Evolutionary conservation across 1,140 invertebrate genomes (phyloP), one percentile per base, ranked within the genome.

Genomic region (Psilanteris sp.): DNA sequence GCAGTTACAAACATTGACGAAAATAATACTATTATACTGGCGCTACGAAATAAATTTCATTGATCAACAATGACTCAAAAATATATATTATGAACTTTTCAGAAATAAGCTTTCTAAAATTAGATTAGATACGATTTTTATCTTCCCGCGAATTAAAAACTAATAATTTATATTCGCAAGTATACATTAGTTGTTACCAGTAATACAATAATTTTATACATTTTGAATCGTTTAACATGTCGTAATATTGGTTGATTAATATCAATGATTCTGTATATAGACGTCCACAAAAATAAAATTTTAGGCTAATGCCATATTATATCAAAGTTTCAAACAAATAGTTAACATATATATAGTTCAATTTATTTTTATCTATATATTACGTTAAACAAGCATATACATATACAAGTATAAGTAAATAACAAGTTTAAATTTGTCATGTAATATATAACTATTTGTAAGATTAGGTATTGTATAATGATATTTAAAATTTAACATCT

Each of bases 61-160:
- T 81, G 85, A 76, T 85, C 83, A 85, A 86, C 85, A 85, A 86
- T 85, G 83, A 83, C 57, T 81, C 79, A 72, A 85, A 86, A 85
- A 85, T 84, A 86, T 83, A 83, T 83, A 55, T 78, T 44, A 79
- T 61, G 41, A 16, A 57, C 26, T 32, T 57, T 26, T 62, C 31
- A 43, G 15, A 66, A 48, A 70, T 55, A 70, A 68, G 52, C 44
- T 76, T 29, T 22, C 41, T 71, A 64, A 46, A 41, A 52, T 75
- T 48, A 62, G 9, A 55, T 62, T 66, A 73, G 32, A 59, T 73
- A 66, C 59, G 9, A 22, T 52, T 52, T 66, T 52, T 10, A 46
- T 26, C 48, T 62, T 62, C 57, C n/a, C n/a, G n/a, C n/a, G n/a
- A n/a, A n/a, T n/a, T n/a, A n/a, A n/a, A n/a, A n/a, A n/a, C n/a